These are phyloP conservation scores for Silurus asotus DNA, from an alignment of 2,113 vertebrate species.

Conservation along the genomic window DNA sequence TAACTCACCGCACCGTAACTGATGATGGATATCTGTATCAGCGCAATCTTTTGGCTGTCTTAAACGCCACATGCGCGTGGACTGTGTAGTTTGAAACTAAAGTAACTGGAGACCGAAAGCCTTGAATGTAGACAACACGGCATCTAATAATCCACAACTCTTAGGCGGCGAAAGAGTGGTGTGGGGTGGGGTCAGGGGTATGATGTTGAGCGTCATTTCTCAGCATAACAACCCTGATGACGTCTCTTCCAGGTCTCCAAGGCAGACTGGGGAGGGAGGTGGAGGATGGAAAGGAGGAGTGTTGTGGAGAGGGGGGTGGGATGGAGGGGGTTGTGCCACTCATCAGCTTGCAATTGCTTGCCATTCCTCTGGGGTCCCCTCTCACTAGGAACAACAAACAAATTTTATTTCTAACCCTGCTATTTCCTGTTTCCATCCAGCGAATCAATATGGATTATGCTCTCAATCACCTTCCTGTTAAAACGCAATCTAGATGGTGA, in stretches of 20 bases:
- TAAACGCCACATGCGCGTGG: neutral
- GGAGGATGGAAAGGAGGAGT: conserved; percentile 52
- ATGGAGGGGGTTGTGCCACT: conserved; percentile 70
- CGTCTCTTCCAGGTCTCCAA: conserved; percentile 77
- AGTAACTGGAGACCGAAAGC: neutral
- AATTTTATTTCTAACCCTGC: conserved; percentile 77
- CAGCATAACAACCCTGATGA: conserved; percentile 80
- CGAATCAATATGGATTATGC: conserved; percentile 77
- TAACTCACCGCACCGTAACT: neutral
- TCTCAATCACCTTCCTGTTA: conserved; percentile 79
- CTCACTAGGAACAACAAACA: conserved; percentile 76
- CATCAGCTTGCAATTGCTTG: conserved; percentile 73
- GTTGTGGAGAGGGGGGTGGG: conserved; percentile 62
- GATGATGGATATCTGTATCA: conserved; percentile 25
- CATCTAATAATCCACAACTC: conserved; percentile 30
- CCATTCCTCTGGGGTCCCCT: conserved; percentile 70
- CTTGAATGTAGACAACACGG: conserved; percentile 7
- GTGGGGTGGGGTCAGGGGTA: conserved; percentile 63
- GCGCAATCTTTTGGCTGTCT: conserved; percentile 20
- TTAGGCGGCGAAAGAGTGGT: neutral
- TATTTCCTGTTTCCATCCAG: conserved; percentile 81
- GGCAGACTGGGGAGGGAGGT: conserved; percentile 61
- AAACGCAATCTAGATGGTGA: conserved; percentile 73
- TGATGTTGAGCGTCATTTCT: conserved; percentile 69
- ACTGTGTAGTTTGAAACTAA: neutral